Evolutionary conservation across 2,888 invertebrate genomes (phyloP).

Genomic region (Julus scandinavius): DNA sequence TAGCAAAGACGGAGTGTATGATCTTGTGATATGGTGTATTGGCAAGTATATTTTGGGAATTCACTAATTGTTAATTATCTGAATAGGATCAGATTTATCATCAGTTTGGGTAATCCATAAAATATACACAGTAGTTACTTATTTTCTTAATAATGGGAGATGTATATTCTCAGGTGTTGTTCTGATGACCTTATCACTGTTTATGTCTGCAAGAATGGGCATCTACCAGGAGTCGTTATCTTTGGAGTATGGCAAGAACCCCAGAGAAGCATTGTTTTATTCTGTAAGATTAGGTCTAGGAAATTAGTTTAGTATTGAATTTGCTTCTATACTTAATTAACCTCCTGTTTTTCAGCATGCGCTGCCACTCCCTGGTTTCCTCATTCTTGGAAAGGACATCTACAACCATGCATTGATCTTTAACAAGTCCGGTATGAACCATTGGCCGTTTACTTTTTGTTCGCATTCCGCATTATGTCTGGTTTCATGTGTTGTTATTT

Average conservation of each 20-base stretch:
- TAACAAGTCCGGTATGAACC: slow-evolving; percentile 62
- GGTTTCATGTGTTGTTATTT: neutral
- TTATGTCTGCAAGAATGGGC: slow-evolving; percentile 57
- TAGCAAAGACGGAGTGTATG: slow-evolving; percentile 48
- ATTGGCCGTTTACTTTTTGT: neutral
- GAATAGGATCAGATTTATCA: no score
- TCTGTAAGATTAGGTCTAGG: slow-evolving; percentile 50
- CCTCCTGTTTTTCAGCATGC: slow-evolving; percentile 62
- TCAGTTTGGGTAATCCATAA: no score
- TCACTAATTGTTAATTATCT: no score
- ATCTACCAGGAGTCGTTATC: slow-evolving; percentile 57
- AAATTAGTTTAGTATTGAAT: neutral
- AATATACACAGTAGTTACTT: no score
- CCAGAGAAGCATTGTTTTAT: slow-evolving; percentile 57
- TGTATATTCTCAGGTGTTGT: slow-evolving; percentile 53
- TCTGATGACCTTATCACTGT: slow-evolving; percentile 56
- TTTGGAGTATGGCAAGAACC: slow-evolving; percentile 56
- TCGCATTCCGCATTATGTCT: neutral
- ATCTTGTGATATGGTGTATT: slow-evolving; percentile 50
- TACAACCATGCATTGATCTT: slow-evolving; percentile 64
- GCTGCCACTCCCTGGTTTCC: slow-evolving; percentile 68
- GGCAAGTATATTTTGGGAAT: neutral
- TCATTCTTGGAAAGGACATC: slow-evolving; percentile 66
- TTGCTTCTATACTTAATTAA: neutral
- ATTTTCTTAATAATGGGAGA: no score